Conservation (phyloP, 1,140 invertebrate species). For the Ceratoteleas bidentatus region DNA sequence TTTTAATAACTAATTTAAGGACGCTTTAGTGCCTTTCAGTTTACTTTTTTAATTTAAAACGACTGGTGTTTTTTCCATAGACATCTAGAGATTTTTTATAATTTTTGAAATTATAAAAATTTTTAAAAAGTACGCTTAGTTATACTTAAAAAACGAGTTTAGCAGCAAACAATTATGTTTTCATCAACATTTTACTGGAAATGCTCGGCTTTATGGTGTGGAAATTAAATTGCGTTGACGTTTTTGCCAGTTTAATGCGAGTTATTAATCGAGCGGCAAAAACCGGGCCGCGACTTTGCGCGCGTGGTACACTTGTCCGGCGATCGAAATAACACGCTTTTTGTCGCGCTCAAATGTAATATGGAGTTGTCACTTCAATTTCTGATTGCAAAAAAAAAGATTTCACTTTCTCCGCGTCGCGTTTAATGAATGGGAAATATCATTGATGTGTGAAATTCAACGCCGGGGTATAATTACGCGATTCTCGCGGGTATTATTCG, state of each 20-base stretch:
- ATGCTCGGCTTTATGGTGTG: neutral
- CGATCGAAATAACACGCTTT: conserved; percentile 33
- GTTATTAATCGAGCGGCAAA: conserved; percentile 14
- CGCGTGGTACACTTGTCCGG: conserved; percentile 1
- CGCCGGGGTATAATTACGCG: conserved; percentile 53
- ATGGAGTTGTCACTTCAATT: conserved; percentile 47
- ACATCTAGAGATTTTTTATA: no score
- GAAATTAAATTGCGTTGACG: conserved; percentile 13
- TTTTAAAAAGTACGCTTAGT: no score
- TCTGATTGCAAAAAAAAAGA: conserved; percentile 39
- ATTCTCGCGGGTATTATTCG: conserved; percentile 36
- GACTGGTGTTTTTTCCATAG: no score
- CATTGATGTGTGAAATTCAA: conserved; percentile 65
- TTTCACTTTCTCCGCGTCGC: conserved; percentile 60
- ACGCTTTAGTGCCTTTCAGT: no score
- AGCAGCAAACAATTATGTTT: no score
- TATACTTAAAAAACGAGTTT: no score
- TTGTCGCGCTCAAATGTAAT: conserved; percentile 37
- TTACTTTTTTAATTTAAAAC: no score
- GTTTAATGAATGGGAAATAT: conserved; percentile 59
- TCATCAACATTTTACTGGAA: no score
- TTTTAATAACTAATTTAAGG: no score
- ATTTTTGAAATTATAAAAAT: no score
- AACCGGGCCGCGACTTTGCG: conserved; percentile 1
- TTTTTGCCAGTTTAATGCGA: conserved; percentile 9